Evolutionary conservation across 2,888 invertebrate genomes (phyloP), one percentile per base, ranked within the genome.

Genomic region (Proisotoma minuta): DNA sequence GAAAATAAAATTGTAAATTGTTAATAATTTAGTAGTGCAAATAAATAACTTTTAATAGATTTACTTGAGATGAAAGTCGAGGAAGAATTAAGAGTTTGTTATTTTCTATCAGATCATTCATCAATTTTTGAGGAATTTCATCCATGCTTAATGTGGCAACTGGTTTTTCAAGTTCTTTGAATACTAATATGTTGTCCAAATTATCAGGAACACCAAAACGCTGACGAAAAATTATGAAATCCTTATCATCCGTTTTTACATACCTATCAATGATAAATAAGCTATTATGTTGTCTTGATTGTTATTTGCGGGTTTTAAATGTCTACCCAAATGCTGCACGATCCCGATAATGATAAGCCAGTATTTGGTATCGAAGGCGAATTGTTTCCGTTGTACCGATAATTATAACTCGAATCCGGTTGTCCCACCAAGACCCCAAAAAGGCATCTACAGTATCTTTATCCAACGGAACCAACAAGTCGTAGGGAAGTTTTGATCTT

Each of bases 81-180:
- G 96, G 96, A 71, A 97, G 79, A 26, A 88, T 85, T 58, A 97
- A 82, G 80, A 89, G 91, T 78, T 91, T 90, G 80, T 97, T 94
- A 50, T 87, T 85, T 60, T 89, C 86, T 62, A 97, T 88, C 59
- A 95, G 85, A 77, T 95, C 91, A 69, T 88, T 87, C 77, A 97
- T 83, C 0, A 92, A 90, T 74, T 87, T 86, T 26, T 89, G 87
- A 12, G 93, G 89, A 76, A 97, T 89, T 78, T 94, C 92, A 50
- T 87, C 84, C 87, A 95, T 94, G 74, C 88, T 87, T 68, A 94
- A 84, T 66, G 89, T 89, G 34, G 92, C 93, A 63, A 88, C 87
- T 0, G 94, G 91, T 73, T 87, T 83, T 76, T 89, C 88, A 63
- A 80, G 77, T 77, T 97, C 97, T 78, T 95, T 94, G 76, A 97